Evolutionary conservation across 1,140 invertebrate genomes (phyloP).

Genomic region (Drosophila kikkawai): DNA sequence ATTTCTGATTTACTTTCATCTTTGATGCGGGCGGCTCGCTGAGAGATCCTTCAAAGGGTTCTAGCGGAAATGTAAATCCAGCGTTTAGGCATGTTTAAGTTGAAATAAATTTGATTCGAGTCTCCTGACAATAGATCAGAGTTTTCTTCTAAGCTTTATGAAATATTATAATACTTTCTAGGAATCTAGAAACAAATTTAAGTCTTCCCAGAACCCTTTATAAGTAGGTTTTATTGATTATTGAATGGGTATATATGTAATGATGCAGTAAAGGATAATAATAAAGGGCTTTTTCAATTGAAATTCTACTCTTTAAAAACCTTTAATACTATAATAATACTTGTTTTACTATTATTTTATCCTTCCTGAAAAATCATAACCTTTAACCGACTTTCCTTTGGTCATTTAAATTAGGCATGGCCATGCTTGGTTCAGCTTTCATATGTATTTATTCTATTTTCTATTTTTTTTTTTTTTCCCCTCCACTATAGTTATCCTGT

Average conservation of each 20-base stretch:
- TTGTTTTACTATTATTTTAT: not conserved
- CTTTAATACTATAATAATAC: too few relatives aligned
- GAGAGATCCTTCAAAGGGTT: not conserved
- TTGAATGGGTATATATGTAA: not conserved
- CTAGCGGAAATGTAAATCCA: slow-evolving; percentile 1
- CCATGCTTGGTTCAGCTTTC: slow-evolving; percentile 5
- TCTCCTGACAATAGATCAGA: not conserved
- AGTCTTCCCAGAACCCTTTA: not conserved
- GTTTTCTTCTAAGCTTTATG: not conserved
- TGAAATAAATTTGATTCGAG: not conserved
- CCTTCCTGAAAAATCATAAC: not conserved
- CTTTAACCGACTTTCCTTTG: not conserved
- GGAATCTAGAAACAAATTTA: not conserved
- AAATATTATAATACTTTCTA: not conserved
- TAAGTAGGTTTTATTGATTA: not conserved
- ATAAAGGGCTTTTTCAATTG: not conserved
- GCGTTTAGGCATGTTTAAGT: not conserved
- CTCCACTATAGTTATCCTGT: slow-evolving; percentile 15
- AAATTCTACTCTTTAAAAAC: not conserved
- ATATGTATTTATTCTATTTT: slow-evolving; percentile 15
- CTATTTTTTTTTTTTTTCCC: not conserved
- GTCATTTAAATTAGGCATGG: slow-evolving; percentile 39
- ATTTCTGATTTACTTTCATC: slow-evolving; percentile 61
- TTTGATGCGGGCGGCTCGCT: slow-evolving; percentile 27
- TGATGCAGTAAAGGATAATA: too few relatives aligned